Evolutionary conservation across 2,797 vertebrate species (phyloP).

Genomic region (Danio choprae): DNA sequence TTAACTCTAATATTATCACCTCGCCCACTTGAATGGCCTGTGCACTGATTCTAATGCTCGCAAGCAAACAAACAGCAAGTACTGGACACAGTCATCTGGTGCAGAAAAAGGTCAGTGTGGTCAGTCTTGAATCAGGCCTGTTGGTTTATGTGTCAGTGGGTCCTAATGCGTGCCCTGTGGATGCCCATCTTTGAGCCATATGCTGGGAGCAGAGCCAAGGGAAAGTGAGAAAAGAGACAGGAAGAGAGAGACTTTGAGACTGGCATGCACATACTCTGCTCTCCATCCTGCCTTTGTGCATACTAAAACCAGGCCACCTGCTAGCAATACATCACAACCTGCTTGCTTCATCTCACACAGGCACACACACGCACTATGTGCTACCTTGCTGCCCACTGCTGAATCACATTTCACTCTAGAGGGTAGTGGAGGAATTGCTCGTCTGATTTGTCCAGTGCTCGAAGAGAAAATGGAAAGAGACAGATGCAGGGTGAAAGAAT

Average conservation of each 20-base stretch:
- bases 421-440: constrained; percentile 24
- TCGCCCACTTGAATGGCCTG: not conserved
- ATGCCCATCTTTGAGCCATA: constrained; percentile 52
- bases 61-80: constrained; percentile 9
- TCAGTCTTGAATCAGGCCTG: constrained; percentile 39
- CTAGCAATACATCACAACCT: constrained; percentile 51
- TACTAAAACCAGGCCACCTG: constrained; percentile 53
- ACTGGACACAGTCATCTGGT: constrained; percentile 37
- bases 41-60: not conserved
- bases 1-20: constrained; percentile 4
- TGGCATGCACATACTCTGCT: constrained; percentile 49
- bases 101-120: constrained; percentile 37
- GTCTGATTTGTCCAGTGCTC: constrained; percentile 40
- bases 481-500: constrained; percentile 25
- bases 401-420: constrained; percentile 41
- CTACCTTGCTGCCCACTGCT: constrained; percentile 14
- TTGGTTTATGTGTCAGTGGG: constrained; percentile 54
- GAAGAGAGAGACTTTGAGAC: constrained; percentile 40
- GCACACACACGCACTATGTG: constrained; percentile 11
- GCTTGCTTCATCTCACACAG: constrained; percentile 26
- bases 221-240: constrained; percentile 35
- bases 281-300: constrained; percentile 42
- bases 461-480: constrained; percentile 37
- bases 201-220: constrained; percentile 53
- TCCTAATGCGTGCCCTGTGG: constrained; percentile 46